These are phyloP conservation scores for Oxystoma pomonae DNA, from an alignment of 2,888 invertebrate genomes.

Conservation along the genomic window DNA sequence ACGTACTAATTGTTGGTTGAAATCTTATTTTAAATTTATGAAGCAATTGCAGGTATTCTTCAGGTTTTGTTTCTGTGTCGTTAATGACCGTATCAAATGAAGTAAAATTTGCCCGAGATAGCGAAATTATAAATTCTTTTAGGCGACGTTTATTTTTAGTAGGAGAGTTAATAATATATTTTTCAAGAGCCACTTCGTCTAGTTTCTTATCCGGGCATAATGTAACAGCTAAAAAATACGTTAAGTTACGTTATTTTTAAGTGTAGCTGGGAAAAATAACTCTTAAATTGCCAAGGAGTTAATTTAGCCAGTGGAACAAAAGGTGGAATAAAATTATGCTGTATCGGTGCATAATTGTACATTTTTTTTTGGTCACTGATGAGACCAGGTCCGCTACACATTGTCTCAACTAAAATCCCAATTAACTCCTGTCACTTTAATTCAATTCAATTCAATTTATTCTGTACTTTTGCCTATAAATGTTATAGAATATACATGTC, in stretches of 20 bases:
- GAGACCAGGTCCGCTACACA: too few species aligned
- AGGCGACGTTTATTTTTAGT: slow-evolving; percentile 51
- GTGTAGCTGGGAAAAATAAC: too few species aligned
- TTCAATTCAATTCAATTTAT: too few species aligned
- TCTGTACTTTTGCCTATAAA: too few species aligned
- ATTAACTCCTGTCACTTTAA: too few species aligned
- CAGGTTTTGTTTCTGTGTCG: slow-evolving; percentile 53
- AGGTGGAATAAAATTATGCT: too few species aligned
- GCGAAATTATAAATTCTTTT: slow-evolving; percentile 52
- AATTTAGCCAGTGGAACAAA: too few species aligned
- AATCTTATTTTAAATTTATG: slow-evolving; percentile 52
- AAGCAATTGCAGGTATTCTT: slow-evolving; percentile 55
- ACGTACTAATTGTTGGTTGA: slow-evolving; percentile 48
- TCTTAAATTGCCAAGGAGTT: too few species aligned
- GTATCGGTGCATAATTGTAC: too few species aligned
- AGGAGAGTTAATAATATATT: slow-evolving; percentile 45
- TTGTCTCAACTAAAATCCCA: too few species aligned
- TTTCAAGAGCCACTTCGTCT: slow-evolving; percentile 52
- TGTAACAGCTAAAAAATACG: slow-evolving; percentile 58
- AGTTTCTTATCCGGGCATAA: slow-evolving; percentile 60
- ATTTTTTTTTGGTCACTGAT: too few species aligned
- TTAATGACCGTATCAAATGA: slow-evolving; percentile 54
- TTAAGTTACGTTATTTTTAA: not conserved
- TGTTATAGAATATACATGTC: too few species aligned
- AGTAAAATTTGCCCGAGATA: slow-evolving; percentile 58